A percentile compares a stretch with the other conserved stretches of the same genome.
phyloP scores from a whole-genome alignment of 2,113 vertebrate species.

The Henicopernis longicauda region DNA sequence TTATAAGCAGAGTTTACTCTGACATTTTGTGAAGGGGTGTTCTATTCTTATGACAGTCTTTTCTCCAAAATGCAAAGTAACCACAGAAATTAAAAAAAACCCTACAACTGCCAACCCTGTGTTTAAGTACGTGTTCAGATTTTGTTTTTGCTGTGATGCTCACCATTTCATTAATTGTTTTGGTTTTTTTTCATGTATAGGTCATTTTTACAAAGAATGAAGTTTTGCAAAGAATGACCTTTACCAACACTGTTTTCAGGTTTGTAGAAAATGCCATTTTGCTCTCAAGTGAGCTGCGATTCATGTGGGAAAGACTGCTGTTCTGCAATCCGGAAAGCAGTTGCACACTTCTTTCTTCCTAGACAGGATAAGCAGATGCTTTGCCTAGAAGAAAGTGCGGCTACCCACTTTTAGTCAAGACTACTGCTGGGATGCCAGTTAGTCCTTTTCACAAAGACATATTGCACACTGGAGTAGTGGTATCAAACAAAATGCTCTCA shows the following conservation, averaged over 20 bases:
- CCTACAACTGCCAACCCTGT: not conserved
- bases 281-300: not conserved
- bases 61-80: not conserved
- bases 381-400: not conserved
- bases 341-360: not conserved
- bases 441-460: not conserved
- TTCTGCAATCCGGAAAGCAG: not conserved
- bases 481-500: not conserved
- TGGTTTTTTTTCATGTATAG: not conserved
- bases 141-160: not conserved
- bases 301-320: not conserved
- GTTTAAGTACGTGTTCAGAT: not conserved
- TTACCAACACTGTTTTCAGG: not conserved
- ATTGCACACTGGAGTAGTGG: not conserved
- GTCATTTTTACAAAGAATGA: not conserved
- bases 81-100: not conserved
- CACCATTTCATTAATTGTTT: not conserved
- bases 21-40: not conserved
- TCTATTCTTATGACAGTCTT: not conserved
- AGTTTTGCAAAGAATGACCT: constrained; percentile 13
- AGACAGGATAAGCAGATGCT: not conserved
- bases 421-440: not conserved
- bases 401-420: not conserved
- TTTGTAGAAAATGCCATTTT: constrained; percentile 13
- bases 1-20: not conserved